These are phyloP conservation scores for Stenopsyche tienmushanensis DNA, from an alignment of 1,140 invertebrate genomes.

Conservation along the genomic window DNA sequence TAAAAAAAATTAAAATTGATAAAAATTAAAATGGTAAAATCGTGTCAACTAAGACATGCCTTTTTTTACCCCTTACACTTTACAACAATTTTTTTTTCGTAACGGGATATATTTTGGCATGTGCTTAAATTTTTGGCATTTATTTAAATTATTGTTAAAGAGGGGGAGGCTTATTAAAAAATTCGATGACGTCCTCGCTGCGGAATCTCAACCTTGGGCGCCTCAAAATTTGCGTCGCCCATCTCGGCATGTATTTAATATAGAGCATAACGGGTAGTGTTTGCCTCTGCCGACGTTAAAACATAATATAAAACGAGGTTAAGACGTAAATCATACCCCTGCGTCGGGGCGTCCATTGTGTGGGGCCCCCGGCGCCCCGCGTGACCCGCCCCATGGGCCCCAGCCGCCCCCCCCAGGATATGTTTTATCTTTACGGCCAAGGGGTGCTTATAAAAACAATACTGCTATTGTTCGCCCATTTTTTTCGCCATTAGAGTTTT, in stretches of 20 bases:
- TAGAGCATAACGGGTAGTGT: slow-evolving; percentile 34
- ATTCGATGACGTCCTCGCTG: no score
- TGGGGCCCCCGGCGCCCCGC: slow-evolving; percentile 31
- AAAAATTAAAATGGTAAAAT: no score
- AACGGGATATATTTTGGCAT: no score
- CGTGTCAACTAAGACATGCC: no score
- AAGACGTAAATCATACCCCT: slow-evolving; percentile 53
- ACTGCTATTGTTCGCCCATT: slow-evolving; percentile 41
- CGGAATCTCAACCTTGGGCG: no score
- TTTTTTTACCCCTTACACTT: no score
- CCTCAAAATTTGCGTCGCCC: no score
- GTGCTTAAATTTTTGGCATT: no score
- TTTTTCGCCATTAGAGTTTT: slow-evolving; percentile 41
- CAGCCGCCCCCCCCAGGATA: slow-evolving; percentile 40
- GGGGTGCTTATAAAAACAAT: slow-evolving; percentile 42
- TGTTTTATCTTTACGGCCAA: slow-evolving; percentile 41
- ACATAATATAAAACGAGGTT: slow-evolving; percentile 53
- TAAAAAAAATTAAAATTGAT: no score
- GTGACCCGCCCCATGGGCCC: slow-evolving; percentile 28
- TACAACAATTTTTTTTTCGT: no score
- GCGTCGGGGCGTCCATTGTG: slow-evolving; percentile 43
- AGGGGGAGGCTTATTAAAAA: no score
- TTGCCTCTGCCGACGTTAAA: slow-evolving; percentile 47
- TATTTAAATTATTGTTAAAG: no score
- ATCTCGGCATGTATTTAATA: slow-evolving; percentile 37